Base-by-base conservation (phyloP, 2,113 vertebrate genomes). In the Rhineura floridana region DNA sequence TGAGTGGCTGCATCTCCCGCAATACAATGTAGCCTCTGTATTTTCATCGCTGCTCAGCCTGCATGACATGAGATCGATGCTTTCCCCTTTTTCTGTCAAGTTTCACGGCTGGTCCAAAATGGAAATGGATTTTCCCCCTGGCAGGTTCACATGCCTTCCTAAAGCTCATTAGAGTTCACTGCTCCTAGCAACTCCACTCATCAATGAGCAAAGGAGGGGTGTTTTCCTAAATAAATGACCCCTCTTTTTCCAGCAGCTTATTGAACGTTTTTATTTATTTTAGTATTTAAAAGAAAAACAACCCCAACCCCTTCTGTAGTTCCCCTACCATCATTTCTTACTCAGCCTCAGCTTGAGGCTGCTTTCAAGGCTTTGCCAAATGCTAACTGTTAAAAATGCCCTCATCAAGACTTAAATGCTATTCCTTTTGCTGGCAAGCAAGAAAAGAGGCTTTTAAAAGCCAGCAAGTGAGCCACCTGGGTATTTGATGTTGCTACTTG, bases 361-460 rank as follows among this genome's bases (percentile, higher is more conserved):
- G 91, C 83, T 77, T 33, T 12, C 73, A 86, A 89, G 84, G 55
- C 15, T 78, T 48, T 93, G 94, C 94, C 95, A 95, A 91, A 91
- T 91, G 87, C 87, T 95, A 91, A 87, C 89, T 86, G 87, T 93
- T 93, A 91, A 93, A 95, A 95, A 92, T 88, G 79, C 91, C 90
- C 92, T 94, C 86, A 81, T 94, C 93, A 50, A 93, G 91, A 82
- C 88, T 88, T 87, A 91, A 93, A 92, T 36, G 79, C 81, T 88
- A 1, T 9, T 44, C 78, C 84, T 85, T 91, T 93, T 88, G 62
- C 83, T 94, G 91, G 91, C 92, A 92, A 85, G 82, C 63, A 75
- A 86, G 46, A 30, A 77, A 72, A 73, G 59, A 91, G 65, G 90
- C 87, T 93, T 67, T 69, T 90, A 11, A 82, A 90, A 91, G 88